These are phyloP conservation scores for Oscheius sp. DNA, from an alignment of 2,888 invertebrate species.

Conservation along the genomic window DNA sequence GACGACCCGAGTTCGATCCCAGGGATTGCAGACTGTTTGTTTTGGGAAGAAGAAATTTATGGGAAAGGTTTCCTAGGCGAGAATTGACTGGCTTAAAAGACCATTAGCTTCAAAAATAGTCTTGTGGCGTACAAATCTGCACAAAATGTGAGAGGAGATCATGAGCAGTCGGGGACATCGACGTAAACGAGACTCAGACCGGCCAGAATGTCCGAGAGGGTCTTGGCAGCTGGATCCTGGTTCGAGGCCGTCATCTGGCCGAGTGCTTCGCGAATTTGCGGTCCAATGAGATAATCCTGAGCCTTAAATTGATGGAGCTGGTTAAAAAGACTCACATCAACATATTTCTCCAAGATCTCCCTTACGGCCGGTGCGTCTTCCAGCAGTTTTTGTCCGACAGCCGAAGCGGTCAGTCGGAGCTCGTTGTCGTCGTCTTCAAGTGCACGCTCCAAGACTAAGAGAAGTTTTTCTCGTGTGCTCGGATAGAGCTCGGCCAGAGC, in stretches of 20 bases:
- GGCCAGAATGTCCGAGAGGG: slow-evolving; percentile 8
- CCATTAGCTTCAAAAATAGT: too few species aligned
- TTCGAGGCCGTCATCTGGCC: background rate
- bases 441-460: background rate
- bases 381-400: background rate
- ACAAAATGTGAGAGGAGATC: background rate
- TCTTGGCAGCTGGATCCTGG: background rate
- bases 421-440: slow-evolving; percentile 22
- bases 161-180: slow-evolving; percentile 31
- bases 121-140: background rate
- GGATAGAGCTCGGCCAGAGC: background rate
- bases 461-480: background rate
- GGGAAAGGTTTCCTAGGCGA: too few species aligned
- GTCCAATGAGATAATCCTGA: slow-evolving; percentile 32
- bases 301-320: background rate
- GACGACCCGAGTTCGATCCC: too few species aligned
- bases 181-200: slow-evolving; percentile 11
- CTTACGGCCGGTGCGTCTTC: background rate
- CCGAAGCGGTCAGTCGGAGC: slow-evolving; percentile 6
- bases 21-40: too few species aligned
- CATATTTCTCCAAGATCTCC: slow-evolving; percentile 8
- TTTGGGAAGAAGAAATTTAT: too few species aligned
- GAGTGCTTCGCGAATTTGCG: slow-evolving; percentile 9
- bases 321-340: slow-evolving; percentile 14
- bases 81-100: too few species aligned